Percentiles rank a stretch among this genome's conserved stretches.
phyloP scores from a whole-genome alignment of 2,888 invertebrate genomes.

The Tipula helvola region DNA sequence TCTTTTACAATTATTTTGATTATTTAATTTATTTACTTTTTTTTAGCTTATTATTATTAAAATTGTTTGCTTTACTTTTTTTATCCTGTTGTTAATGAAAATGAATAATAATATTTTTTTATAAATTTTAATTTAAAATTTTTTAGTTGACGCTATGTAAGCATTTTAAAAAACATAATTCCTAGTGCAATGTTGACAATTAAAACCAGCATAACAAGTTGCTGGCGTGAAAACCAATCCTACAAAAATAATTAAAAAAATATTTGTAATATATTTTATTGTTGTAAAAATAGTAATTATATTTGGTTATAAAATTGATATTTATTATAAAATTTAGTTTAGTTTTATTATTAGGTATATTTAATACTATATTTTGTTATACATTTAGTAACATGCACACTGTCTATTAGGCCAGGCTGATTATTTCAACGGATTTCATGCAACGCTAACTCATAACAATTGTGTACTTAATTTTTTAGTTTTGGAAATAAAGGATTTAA shows the following conservation, averaged over 20 bases:
- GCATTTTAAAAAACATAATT: constrained; percentile 89
- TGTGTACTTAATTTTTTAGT: not conserved
- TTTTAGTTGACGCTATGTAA: constrained; percentile 64
- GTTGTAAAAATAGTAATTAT: not conserved
- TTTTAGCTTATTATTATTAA: not conserved
- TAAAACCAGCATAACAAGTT: constrained; percentile 83
- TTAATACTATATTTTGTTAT: not conserved
- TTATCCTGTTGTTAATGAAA: constrained; percentile 18
- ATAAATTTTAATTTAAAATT: constrained; percentile 14
- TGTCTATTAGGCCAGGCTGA: not conserved
- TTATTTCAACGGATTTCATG: not conserved
- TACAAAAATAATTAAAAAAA: constrained; percentile 29
- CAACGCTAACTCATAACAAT: not conserved
- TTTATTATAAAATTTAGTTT: not conserved
- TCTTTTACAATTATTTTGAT: not conserved
- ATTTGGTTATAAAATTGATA: constrained; percentile 4
- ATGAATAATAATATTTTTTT: constrained; percentile 16
- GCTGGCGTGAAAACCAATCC: constrained; percentile 96
- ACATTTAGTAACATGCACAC: not conserved
- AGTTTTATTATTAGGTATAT: not conserved
- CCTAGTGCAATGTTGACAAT: constrained; percentile 90
- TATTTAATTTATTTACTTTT: not conserved
- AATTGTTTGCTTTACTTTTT: not conserved
- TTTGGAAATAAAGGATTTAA: no score
- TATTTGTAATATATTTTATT: not conserved